phyloP scores from a whole-genome alignment of 2,888 invertebrate species.

The Chrysotoxum bicinctum region DNA sequence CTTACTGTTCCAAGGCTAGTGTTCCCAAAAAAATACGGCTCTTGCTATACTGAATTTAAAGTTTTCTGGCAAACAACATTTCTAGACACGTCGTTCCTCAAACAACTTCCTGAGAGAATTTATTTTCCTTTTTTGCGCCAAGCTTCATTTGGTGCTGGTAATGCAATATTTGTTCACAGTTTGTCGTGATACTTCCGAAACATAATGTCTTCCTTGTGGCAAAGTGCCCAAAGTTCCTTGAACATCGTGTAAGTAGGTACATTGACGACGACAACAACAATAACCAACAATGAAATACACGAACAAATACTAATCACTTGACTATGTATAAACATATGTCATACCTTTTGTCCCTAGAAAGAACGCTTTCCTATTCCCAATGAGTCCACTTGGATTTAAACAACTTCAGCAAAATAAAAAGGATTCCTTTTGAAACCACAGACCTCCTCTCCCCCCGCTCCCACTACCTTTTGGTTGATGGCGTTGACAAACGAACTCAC shows the following conservation, averaged over 20 bases:
- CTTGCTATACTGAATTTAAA: no score
- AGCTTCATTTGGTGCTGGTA: not conserved
- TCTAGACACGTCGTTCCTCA: not conserved
- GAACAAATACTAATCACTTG: constrained; percentile 41
- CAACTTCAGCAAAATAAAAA: not conserved
- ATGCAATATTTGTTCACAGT: constrained; percentile 25
- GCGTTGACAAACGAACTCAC: not conserved
- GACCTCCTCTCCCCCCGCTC: not conserved
- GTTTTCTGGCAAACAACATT: not conserved
- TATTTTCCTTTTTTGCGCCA: constrained; percentile 40
- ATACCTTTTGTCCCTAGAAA: not conserved
- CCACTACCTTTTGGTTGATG: not conserved
- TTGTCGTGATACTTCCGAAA: constrained; percentile 25
- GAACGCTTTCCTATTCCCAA: not conserved
- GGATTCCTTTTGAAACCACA: not conserved
- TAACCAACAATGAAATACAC: constrained; percentile 38
- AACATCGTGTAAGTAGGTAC: constrained; percentile 21
- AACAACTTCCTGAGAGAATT: constrained; percentile 32
- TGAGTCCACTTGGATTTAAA: not conserved
- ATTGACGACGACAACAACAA: not conserved
- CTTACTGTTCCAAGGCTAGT: no score
- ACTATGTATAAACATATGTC: not conserved
- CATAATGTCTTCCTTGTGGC: constrained; percentile 32
- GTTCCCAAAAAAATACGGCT: no score
- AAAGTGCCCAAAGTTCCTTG: constrained; percentile 27